Base-by-base conservation (phyloP, 2,113 vertebrate species). In the Actenoides lindsayi region DNA sequence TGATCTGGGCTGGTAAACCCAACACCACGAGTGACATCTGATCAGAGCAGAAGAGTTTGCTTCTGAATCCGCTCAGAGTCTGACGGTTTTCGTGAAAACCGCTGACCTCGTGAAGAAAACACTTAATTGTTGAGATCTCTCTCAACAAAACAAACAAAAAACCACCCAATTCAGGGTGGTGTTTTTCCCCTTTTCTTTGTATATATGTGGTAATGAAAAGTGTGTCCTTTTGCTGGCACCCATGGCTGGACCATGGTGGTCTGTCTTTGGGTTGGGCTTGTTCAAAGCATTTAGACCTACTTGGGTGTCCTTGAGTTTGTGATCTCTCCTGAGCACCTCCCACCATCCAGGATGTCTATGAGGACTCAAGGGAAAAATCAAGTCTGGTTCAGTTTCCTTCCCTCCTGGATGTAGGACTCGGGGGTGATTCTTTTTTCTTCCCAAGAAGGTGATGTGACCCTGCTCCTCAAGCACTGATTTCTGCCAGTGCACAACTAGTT, bases 1-100 rank as follows among this genome's bases (percentile, higher is more conserved):
- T 68, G 89, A 63, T 48, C 17, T 1, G 60, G 73, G 76, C 83
- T 65, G 33, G 11, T 48, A 70, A 53, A n/a, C 30, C 56, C 13
- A 15, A 39, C 33, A 6, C 37, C 24, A 46, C 1, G 0, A 20
- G 39, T 10, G 65, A 87, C 87, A 85, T 13, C 33, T 0, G 2
- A 62, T 17, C 48, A 8, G 78, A 80, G 62, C 31, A 25, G 63
- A 25, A 7, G 37, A 30, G 24, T 2, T 70, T 9, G 7, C 24
- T 57, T 37, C 11, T 16, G 41, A 44, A 31, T 23, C n/a, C 6
- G 19, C 69, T n/a, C 7, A 39, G 80, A 70, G 37, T 14, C 71
- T 9, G 0, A 1, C 7, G 7, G 57, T 50, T 89, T 81, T 63
- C 31, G 14, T 65, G 65, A 28, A 86, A 87, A 51, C 37, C 1